Conservation (phyloP, 2,797 vertebrate species). For the Heliangelus exortis region DNA sequence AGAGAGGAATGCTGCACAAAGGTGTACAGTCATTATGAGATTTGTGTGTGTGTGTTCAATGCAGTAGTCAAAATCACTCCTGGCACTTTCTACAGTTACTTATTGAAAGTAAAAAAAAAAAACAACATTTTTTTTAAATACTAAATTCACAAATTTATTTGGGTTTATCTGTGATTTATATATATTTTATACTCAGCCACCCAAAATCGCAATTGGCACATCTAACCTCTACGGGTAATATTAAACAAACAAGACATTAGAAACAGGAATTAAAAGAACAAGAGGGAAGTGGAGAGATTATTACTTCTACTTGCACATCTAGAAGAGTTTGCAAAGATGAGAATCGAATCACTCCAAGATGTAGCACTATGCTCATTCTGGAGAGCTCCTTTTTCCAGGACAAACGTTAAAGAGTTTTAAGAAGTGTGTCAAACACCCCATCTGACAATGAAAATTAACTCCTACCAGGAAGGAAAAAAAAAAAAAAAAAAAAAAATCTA, state of each 20-base stretch:
- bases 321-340: neutral
- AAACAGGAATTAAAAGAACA: neutral
- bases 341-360: neutral
- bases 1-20: neutral
- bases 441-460: neutral
- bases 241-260: neutral
- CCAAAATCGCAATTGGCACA: neutral
- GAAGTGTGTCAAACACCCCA: neutral
- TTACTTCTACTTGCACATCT: neutral
- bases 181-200: neutral
- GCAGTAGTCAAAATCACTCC: neutral
- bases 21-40: neutral
- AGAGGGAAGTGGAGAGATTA: neutral
- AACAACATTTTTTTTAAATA: too few relatives aligned
- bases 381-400: slow-evolving; percentile 7
- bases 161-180: neutral
- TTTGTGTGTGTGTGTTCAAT: neutral
- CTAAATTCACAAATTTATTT: neutral
- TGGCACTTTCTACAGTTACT: neutral
- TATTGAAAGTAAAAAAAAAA: neutral
- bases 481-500: neutral
- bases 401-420: neutral
- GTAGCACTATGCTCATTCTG: neutral
- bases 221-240: neutral
- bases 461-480: neutral